A percentile compares a stretch with the other conserved stretches of the same genome.
Conservation (phyloP, 2,113 vertebrate genomes). For the Hippopotamus amphibius region DNA sequence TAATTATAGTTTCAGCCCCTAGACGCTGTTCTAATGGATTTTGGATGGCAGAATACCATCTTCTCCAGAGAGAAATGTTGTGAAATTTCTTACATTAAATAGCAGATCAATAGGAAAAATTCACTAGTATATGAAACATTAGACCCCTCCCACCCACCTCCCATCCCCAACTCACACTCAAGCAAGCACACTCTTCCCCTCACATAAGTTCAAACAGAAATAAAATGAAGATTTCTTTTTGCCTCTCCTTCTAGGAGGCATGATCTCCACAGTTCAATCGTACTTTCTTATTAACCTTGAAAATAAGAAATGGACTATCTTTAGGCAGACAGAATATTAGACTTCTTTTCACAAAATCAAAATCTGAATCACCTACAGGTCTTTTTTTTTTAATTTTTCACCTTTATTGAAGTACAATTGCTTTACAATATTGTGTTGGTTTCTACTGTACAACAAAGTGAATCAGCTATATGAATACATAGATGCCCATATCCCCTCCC, state of each 20-base stretch:
- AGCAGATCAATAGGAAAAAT: neutral
- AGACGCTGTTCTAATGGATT: neutral
- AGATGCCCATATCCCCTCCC: no score
- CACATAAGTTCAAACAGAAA: neutral
- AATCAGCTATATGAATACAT: no score
- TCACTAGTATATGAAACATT: neutral
- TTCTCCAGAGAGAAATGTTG: neutral
- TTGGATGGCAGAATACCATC: neutral
- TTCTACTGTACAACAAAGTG: no score
- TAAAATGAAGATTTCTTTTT: neutral
- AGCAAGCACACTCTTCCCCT: neutral
- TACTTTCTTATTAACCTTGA: neutral
- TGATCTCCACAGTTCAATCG: neutral
- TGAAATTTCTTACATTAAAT: neutral
- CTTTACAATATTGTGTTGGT: no score
- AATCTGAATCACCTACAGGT: neutral
- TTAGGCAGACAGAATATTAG: neutral
- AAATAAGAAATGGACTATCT: neutral
- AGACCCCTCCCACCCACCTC: neutral
- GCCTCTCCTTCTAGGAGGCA: neutral
- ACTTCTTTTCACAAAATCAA: conserved; percentile 4
- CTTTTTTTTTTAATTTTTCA: neutral
- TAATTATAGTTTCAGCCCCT: neutral
- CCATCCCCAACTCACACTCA: neutral
- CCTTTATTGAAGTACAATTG: no score